Evolutionary conservation across 2,888 invertebrate genomes (phyloP).

Genomic region (Habroteleia sp.): DNA sequence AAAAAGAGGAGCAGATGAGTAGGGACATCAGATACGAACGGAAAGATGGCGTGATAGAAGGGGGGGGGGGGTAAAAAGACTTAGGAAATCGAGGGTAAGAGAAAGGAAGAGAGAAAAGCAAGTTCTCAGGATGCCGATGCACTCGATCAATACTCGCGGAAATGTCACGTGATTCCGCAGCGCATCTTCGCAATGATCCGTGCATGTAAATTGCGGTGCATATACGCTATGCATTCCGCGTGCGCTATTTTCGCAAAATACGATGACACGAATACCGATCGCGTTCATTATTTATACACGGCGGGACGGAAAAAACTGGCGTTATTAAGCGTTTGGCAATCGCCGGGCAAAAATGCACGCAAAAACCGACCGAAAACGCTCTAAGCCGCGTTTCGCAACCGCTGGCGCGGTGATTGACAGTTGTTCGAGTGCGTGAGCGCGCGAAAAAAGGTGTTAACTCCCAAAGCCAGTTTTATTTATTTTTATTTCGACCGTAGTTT

Average conservation of each 20-base stretch:
- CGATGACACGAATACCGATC: constrained; percentile 21
- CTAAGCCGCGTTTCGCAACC: constrained; percentile 14
- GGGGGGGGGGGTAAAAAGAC: too few relatives aligned
- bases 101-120: constrained; percentile 51
- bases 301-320: not conserved
- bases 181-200: constrained; percentile 22
- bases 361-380: constrained; percentile 16
- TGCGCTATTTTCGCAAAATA: constrained; percentile 13
- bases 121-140: constrained; percentile 64
- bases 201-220: constrained; percentile 12
- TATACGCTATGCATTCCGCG: constrained; percentile 8
- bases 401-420: constrained; percentile 16
- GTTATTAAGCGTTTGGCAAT: constrained; percentile 28
- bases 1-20: too few relatives aligned
- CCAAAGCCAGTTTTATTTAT: too few relatives aligned
- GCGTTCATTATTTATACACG: constrained; percentile 12
- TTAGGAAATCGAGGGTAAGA: constrained; percentile 41
- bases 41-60: too few relatives aligned
- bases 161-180: constrained; percentile 57
- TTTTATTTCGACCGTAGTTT: too few relatives aligned
- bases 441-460: constrained; percentile 7
- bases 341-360: constrained; percentile 4
- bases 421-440: not conserved
- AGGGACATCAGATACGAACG: too few relatives aligned
- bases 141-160: constrained; percentile 63